phyloP scores from a whole-genome alignment of 2,888 invertebrate genomes.

The Rhagonycha lutea region DNA sequence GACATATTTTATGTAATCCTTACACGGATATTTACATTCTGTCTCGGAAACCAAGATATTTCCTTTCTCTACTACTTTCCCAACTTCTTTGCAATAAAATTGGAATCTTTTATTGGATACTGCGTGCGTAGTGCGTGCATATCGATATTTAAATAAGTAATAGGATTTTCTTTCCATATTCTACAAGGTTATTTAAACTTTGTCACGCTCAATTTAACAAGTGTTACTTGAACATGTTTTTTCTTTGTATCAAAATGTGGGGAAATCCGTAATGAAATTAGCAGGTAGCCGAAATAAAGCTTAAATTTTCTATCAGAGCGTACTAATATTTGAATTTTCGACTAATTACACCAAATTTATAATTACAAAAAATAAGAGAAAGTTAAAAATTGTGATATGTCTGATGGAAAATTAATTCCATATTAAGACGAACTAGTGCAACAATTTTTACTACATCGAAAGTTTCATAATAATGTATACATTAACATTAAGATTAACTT shows the following conservation, averaged over 20 bases:
- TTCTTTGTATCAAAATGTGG: neutral
- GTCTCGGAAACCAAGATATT: neutral
- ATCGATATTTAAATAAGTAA: neutral
- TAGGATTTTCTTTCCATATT: neutral
- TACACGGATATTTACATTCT: too few species aligned
- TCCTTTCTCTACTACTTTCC: neutral
- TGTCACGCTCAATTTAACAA: neutral
- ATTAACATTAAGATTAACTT: too few species aligned
- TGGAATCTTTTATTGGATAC: neutral
- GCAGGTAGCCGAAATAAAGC: neutral
- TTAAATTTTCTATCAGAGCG: neutral
- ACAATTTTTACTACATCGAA: neutral
- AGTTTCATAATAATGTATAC: neutral
- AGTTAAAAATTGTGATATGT: neutral
- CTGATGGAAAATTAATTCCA: neutral
- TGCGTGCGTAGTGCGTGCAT: neutral
- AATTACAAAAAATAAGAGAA: neutral
- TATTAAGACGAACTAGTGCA: neutral
- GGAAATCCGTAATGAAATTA: neutral
- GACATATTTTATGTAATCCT: too few species aligned
- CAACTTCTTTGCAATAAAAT: neutral
- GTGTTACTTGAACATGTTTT: neutral
- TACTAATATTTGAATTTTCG: neutral
- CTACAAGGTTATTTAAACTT: neutral
- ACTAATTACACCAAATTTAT: neutral